Evolutionary conservation across 1,140 invertebrate genomes (phyloP), one percentile per base, ranked within the genome.

Genomic region (Drosophila pectinifera): DNA sequence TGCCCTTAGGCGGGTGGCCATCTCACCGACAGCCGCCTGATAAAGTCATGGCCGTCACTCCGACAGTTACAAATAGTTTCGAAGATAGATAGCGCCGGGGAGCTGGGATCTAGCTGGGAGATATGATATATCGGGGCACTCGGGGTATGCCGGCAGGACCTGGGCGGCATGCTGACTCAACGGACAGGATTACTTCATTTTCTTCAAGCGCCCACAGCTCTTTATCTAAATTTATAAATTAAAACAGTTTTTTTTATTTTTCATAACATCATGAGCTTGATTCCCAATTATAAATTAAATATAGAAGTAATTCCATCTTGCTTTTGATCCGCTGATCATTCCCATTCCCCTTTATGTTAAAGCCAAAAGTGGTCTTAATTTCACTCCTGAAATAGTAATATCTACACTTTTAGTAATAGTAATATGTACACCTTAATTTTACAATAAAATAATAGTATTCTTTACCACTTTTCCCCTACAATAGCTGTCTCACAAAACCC

Each of bases 1-100:
- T 74, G 83, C 81, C 81, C 81, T 86, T 67, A 41, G 75, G 69
- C 69, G 13, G 41, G 34, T 31, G 73, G 74, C 54, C 62, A 77
- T 59, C 73, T 46, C 54, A 55, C 42, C 43, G 63, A 61, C 62
- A 68, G 63, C 16, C 48, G 20, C 16, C 56, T 43, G 74, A 77
- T 77, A 69, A 77, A 78, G 74, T 61, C 73, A 75, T 49, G 59
- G 70, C 53, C 72, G 45, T 45, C 73, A 51, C 8, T 53, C 6
- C n/a, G 61, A 73, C 69, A 73, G 16, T 46, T 26, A 63, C 57
- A 73, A 48, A 74, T 41, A 54, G 56, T 28, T 62, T 26, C 13
- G 42, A 36, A 73, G 46, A 28, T 55, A n/a, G 36, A 10, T 49
- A 55, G 56, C 67, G 31, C 22, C 14, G 28, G 20, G 36, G 10